Base-by-base conservation (phyloP, 2,888 invertebrate species). In the Ormyrus thymus region DNA sequence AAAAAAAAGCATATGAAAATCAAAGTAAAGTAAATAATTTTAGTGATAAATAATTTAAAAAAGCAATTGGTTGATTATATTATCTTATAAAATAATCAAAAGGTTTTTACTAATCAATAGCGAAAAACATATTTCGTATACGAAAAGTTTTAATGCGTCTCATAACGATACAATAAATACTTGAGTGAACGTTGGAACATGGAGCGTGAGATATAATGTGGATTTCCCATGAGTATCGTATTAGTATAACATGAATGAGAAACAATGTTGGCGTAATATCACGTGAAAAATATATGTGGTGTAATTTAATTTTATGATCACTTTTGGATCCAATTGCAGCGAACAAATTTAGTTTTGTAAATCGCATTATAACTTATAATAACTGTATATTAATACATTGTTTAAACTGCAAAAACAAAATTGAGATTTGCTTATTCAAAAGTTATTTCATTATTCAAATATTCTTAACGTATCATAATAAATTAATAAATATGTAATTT, bases 191-290 rank as follows among this genome's bases (percentile, higher is more conserved):
- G 69, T 70, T 46, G 73, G 68, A 62, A 78, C 73, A 68, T 48
- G 10, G 58, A 64, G 74, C 69, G 11, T 65, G 78, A 79, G 71
- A 71, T 75, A 79, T 78, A 78, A 78, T 71, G 50, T 65, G 71
- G 61, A 79, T 79, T 79, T 79, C 79, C 79, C 79, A 71, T 45
- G 79, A 75, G 79, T 68, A 66, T 66, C 79, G 75, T 79, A 75
- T 79, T 71, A 75, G 71, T 66, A 53, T 61, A 79, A 70, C 70
- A 48, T 9, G 50, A 51, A 75, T 50, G 73, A 59, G 75, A 66
- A 58, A 75, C 72, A 68, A 66, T 50, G 68, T 50, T 62, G 68
- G 69, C 70, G 13, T 59, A 56, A 55, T 77, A 77, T 66, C 50
- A 53, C 53, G 48, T 4, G 45, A 65, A 65, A 70, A 65, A 71